Evolutionary conservation across 2,888 invertebrate genomes (phyloP).

Genomic region (Drosophila kanekoi): DNA sequence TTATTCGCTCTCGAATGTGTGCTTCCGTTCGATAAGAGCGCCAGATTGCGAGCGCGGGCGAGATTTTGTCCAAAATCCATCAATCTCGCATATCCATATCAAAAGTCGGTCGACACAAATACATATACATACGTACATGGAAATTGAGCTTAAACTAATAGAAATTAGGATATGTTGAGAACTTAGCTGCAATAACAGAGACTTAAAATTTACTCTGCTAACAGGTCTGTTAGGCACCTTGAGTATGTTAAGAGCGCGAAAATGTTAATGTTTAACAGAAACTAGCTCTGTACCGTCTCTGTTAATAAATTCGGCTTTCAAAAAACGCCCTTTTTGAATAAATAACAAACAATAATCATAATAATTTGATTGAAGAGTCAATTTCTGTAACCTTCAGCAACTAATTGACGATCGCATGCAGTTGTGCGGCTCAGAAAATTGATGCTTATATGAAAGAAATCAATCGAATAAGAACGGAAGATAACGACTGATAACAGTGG

Average conservation of each 20-base stretch:
- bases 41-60: background rate
- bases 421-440: too few relatives aligned
- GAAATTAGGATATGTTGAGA: background rate
- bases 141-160: background rate
- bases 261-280: background rate
- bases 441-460: background rate
- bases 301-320: too few relatives aligned
- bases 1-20: conserved; percentile 21
- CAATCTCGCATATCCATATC: conserved; percentile 10
- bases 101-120: background rate
- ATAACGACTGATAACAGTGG: background rate
- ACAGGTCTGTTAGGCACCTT: too few relatives aligned
- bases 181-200: background rate
- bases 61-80: conserved; percentile 10
- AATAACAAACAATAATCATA: too few relatives aligned
- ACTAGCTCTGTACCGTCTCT: too few relatives aligned
- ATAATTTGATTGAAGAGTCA: too few relatives aligned
- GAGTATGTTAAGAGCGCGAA: background rate
- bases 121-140: background rate
- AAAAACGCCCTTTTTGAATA: too few relatives aligned
- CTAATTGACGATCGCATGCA: too few relatives aligned
- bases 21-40: conserved; percentile 21
- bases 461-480: background rate
- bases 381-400: too few relatives aligned
- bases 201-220: background rate